Evolutionary conservation across 2,113 vertebrate genomes (phyloP), one percentile per base, ranked within the genome.

Genomic region (Paratilapia polleni): DNA sequence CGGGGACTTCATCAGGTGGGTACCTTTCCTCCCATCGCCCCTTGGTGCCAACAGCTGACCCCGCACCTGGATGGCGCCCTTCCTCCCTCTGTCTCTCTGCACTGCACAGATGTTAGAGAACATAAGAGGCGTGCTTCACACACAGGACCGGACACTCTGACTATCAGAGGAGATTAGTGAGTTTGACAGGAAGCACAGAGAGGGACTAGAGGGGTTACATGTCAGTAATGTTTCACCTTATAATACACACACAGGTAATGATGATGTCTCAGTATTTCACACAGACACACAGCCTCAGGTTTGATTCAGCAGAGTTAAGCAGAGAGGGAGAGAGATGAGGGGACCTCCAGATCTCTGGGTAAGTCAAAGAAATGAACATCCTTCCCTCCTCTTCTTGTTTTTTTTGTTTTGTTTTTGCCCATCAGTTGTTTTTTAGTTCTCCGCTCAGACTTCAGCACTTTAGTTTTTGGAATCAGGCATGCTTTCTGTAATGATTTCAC

Each of bases 1-100:
- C 86, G 96, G 96, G 81, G 95, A 96, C 92, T 96, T 95, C 89
- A 96, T 96, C 66, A 95, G 95, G 96, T 96, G 93, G 91, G 94
- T 93, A 86, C 81, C 49, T 58, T 73, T 92, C 81, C 87, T 81
- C 74, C 17, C 70, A 88, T 80, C 73, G 81, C 17, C 80, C 81
- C 58, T 87, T 91, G 81, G 74, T 83, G 81, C 68, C 43, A 61
- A 52, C 78, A 34, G 62, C 86, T 82, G 77, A 78, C 5, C 68
- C 52, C 11, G 17, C 52, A 4, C 76, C 81, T 83, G 82, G 83
- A 90, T 77, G 84, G 68, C 43, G 8, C 78, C 88, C 78, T 52
- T 43, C 68, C 36, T 87, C 80, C 88, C 81, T 78, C 89, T 36
- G 26, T 88, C 78, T 92, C 85, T 89, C 78, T 70, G 19, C 6